Base-by-base conservation (phyloP, 1,140 invertebrate species). In the Saxidomus purpurata region DNA sequence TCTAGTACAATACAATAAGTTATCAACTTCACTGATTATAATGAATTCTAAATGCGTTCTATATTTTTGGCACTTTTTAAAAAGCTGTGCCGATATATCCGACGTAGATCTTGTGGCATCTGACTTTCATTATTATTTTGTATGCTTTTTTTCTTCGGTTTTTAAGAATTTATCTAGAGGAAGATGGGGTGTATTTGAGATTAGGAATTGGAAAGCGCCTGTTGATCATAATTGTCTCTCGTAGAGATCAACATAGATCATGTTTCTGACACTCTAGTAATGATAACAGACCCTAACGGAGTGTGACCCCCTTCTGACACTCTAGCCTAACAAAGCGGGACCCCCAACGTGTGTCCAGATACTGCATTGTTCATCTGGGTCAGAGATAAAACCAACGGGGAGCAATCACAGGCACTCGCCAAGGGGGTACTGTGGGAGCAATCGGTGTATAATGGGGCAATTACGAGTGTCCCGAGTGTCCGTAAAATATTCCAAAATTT, bases 231-330 rank as follows among this genome's bases (percentile, higher is more conserved):
- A n/a, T n/a, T n/a, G n/a, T n/a, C n/a, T n/a, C n/a, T n/a, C n/a
- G n/a, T 19, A 22, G 55, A 67, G 31, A 67, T 67, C 61, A 36
- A 36, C 61, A 67, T 67, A 67, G 25, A 67, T 67, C 28, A 11
- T 67, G 61, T 67, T 67, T 67, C 61, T 67, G 61, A 67, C 61
- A 67, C 61, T 67, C n/a, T 9, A 67, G 11, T 67, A 31, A 28
- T 67, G 61, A 67, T 67, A 67, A 67, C 61, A 67, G 61, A 6
- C 52, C 52, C 52, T 8, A 55, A 55, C 52, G 19, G 52, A 67
- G 25, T 25, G 28, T 31, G 28, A 67, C 61, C 61, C 61, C 61
- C 28, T 31, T 25, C 11, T 67, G 61, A n/a, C n/a, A n/a, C n/a
- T n/a, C n/a, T n/a, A n/a, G n/a, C n/a, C n/a, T n/a, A n/a, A n/a